Percentiles rank a stretch among this genome's conserved stretches.
Conservation (phyloP, 2,888 invertebrate species). For the Geotrupes spiniger region DNA sequence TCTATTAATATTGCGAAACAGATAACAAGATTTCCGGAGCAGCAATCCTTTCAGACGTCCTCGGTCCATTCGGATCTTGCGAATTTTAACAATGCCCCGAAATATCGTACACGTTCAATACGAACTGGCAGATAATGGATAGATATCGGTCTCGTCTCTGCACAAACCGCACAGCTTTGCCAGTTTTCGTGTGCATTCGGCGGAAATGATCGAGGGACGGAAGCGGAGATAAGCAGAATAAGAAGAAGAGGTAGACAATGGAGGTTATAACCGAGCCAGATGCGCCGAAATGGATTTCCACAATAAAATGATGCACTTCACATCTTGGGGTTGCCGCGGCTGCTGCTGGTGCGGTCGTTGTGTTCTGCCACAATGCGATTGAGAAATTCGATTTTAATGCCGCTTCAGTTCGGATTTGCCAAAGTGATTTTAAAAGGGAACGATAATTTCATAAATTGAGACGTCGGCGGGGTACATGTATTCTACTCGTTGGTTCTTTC, state of each 20-base stretch:
- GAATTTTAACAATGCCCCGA: conserved; percentile 30
- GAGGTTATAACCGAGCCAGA: conserved; percentile 46
- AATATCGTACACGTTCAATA: conserved; percentile 24
- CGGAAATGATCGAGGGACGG: conserved; percentile 51
- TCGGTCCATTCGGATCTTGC: conserved; percentile 5
- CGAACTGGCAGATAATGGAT: conserved; percentile 34
- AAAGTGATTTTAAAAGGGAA: conserved; percentile 3
- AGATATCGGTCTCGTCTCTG: conserved; percentile 33
- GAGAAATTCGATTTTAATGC: conserved; percentile 26
- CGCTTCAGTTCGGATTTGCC: conserved; percentile 1
- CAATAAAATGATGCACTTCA: conserved; percentile 44
- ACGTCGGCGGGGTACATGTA: too few species aligned
- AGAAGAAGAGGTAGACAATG: conserved; percentile 51
- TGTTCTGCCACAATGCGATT: conserved; percentile 32
- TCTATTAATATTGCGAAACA: conserved; percentile 5
- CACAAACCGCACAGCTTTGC: conserved; percentile 36
- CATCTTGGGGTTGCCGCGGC: conserved; percentile 31
- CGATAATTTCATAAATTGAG: conserved; percentile 4
- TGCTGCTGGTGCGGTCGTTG: conserved; percentile 28
- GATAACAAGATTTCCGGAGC: conserved; percentile 14
- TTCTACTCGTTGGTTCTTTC: too few species aligned
- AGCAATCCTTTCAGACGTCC: conserved; percentile 22
- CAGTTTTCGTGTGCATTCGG: conserved; percentile 51
- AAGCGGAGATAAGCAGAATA: conserved; percentile 51
- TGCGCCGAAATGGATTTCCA: conserved; percentile 45